Base-by-base conservation (phyloP, 2,113 vertebrate genomes). In the Hippolais icterina region DNA sequence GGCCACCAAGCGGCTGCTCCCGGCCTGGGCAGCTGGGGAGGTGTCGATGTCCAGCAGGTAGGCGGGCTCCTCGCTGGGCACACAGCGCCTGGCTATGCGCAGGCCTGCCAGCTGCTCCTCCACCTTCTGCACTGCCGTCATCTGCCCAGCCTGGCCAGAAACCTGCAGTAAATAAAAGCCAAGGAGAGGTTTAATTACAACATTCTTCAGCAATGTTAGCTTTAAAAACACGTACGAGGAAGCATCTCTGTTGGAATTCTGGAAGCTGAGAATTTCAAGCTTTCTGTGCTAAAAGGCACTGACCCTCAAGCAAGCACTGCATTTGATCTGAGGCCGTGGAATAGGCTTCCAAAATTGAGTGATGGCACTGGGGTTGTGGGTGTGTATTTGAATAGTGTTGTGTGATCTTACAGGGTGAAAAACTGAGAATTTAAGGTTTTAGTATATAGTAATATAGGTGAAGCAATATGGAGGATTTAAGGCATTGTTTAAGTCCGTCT, bases 81-180 rank as follows among this genome's bases (percentile, higher is more conserved):
- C 29, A 8, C 97, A 97, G 49, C 99, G 98, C 60, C 97, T 96
- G 14, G 98, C 97, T 22, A 99, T 97, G 87, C 97, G 97, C 87
- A 99, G 96, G 23, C 87, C 87, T 25, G 94, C 96, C 31, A 99
- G 98, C 50, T 97, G 98, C 76, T 98, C 94, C 83, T 98, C 98
- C 47, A 99, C 93, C 83, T 92, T 96, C 92, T 99, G 98, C 98
- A 99, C 98, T 24, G 74, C 70, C 27, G 53, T 6, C 93, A 96
- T 87, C 65, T 8, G 90, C 93, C 44, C 90, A 53, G 74, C 1
- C 15, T 8, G 12, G 83, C 25, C 77, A 83, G 61, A 75, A 60
- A 46, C 76, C 98, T 98, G 95, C 19, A 87, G 85, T 6, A 96
- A 90, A 94, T 10, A 93, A 75, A 50, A 78, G 11, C 28, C 65